These are phyloP conservation scores for Sorex maritimensis DNA, from an alignment of 2,797 vertebrate genomes.

Conservation along the genomic window DNA sequence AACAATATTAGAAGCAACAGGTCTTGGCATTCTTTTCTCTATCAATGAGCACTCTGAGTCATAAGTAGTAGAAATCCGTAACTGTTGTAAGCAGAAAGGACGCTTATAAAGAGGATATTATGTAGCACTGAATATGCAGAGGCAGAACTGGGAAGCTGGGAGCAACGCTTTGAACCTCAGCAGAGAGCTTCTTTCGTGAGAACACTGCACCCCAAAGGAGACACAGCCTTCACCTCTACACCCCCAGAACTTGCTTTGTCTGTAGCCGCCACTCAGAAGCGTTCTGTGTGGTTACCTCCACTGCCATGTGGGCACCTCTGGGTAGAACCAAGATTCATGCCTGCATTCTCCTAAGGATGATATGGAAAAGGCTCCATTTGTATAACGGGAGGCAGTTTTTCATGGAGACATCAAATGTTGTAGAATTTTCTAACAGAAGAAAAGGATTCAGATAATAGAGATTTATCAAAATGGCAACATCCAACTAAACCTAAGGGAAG, in stretches of 20 bases:
- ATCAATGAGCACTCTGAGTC: slow-evolving; percentile 1
- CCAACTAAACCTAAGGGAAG: slow-evolving; percentile 50
- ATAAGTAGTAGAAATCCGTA: slow-evolving; percentile 7
- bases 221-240: background rate
- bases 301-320: background rate
- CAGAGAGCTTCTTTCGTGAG: background rate
- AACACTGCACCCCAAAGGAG: background rate
- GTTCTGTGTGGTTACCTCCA: background rate
- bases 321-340: background rate
- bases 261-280: background rate
- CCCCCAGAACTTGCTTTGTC: background rate
- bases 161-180: background rate
- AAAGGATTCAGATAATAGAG: background rate
- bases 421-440: background rate
- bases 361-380: background rate
- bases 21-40: background rate
- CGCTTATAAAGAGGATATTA: background rate
- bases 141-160: background rate
- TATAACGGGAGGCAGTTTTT: background rate
- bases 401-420: background rate
- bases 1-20: background rate
- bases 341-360: background rate
- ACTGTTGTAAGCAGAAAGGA: slow-evolving; percentile 13
- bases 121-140: background rate
- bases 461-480: slow-evolving; percentile 8